These are phyloP conservation scores for Drosophila lini DNA, from an alignment of 1,140 invertebrate species.

Conservation along the genomic window DNA sequence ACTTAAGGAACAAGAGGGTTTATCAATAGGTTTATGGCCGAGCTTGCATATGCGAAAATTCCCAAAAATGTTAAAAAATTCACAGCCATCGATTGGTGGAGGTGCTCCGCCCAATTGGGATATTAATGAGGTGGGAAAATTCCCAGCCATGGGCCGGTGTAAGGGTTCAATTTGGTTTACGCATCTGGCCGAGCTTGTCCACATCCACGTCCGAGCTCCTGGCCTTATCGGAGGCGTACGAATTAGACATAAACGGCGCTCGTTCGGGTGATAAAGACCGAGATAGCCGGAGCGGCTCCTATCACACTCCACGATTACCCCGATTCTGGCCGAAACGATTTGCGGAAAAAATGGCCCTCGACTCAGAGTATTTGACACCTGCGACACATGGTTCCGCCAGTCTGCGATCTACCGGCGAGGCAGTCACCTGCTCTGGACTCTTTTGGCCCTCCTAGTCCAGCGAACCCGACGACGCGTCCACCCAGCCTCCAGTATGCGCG, in stretches of 20 bases:
- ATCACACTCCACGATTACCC: conserved; percentile 40
- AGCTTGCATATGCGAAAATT: conserved; percentile 57
- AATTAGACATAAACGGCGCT: conserved; percentile 40
- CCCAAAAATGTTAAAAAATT: conserved; percentile 54
- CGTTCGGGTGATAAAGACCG: conserved; percentile 57
- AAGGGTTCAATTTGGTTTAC: conserved; percentile 15
- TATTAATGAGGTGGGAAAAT: conserved; percentile 45
- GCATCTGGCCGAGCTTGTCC: conserved; percentile 26
- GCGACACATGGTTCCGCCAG: conserved; percentile 44
- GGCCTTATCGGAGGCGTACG: conserved; percentile 27
- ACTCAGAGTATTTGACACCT: conserved; percentile 20
- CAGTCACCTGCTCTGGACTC: conserved; percentile 42
- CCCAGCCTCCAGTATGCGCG: conserved; percentile 50
- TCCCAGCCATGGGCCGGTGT: neutral
- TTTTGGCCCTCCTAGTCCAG: conserved; percentile 36
- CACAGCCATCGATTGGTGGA: conserved; percentile 25
- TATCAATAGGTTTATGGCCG: conserved; percentile 32
- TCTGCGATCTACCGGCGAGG: conserved; percentile 54
- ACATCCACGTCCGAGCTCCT: conserved; percentile 15
- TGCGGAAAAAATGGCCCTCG: conserved; percentile 51
- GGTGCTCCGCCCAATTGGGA: neutral
- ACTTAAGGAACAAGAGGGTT: conserved; percentile 17
- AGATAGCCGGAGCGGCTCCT: conserved; percentile 42
- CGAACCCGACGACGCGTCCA: conserved; percentile 33
- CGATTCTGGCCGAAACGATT: conserved; percentile 46